Conservation (phyloP, 1,140 invertebrate species). For the Hycleus cichorii region DNA sequence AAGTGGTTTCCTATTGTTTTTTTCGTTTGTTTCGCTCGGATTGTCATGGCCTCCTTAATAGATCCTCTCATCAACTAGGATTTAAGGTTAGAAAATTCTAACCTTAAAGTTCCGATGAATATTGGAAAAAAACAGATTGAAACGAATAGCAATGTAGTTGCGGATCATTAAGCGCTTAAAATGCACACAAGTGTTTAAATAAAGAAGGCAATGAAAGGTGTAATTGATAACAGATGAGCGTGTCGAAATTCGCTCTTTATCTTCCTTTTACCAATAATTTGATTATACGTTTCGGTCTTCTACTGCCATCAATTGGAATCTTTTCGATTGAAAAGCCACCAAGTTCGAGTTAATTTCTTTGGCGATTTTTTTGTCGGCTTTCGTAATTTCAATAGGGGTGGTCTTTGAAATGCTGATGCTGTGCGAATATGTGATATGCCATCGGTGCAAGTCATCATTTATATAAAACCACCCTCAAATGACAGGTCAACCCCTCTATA, state of each 20-base stretch:
- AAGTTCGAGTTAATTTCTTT: no score
- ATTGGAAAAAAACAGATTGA: neutral
- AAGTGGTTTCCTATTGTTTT: no score
- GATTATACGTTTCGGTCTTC: no score
- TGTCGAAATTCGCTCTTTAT: conserved; percentile 7
- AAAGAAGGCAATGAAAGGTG: conserved; percentile 36
- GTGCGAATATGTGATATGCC: neutral
- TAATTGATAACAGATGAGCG: conserved; percentile 34
- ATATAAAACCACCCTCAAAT: neutral
- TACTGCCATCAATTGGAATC: no score
- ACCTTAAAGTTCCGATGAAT: no score
- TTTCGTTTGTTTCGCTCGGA: neutral
- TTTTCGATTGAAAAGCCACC: no score
- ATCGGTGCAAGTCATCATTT: conserved; percentile 8
- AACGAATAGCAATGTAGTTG: conserved; percentile 18
- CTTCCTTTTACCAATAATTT: no score
- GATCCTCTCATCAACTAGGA: no score
- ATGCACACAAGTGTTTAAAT: conserved; percentile 33
- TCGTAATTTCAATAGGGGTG: no score
- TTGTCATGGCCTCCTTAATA: neutral
- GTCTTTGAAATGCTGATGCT: neutral
- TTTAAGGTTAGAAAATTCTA: no score
- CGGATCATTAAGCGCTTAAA: conserved; percentile 35
- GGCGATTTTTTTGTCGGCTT: no score
- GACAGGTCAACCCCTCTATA: no score